Conservation (phyloP, 2,797 vertebrate genomes). For the Gallinago nigripennis region DNA sequence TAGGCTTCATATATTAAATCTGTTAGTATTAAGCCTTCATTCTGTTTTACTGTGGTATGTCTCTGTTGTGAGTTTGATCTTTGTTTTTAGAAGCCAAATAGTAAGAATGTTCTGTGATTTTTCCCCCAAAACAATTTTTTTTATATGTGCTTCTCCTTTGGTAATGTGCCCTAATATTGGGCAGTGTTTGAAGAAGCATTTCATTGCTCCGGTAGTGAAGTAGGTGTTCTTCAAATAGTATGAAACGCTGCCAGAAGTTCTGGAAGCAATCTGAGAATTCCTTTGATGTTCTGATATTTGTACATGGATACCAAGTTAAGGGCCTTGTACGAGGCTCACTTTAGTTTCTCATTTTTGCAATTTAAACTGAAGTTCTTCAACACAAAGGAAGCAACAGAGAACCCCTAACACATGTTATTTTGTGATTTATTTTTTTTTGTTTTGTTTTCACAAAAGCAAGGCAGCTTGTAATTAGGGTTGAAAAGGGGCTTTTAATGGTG, state of each 20-base stretch:
- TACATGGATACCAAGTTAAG: not conserved
- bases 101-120: not conserved
- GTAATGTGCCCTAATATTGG: not conserved
- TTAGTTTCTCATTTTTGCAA: not conserved
- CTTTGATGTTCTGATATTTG: not conserved
- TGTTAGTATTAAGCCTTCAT: not conserved
- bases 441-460: not conserved
- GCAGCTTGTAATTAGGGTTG: conserved; percentile 31
- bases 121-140: not conserved
- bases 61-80: not conserved
- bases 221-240: not conserved
- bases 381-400: not conserved
- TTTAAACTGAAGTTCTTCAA: not conserved
- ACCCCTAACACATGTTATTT: not conserved
- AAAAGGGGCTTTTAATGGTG: conserved; percentile 15
- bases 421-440: not conserved
- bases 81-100: not conserved
- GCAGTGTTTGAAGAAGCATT: not conserved
- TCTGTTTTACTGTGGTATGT: not conserved
- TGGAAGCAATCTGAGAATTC: not conserved
- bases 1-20: not conserved
- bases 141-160: not conserved
- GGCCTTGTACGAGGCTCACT: not conserved
- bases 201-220: not conserved
- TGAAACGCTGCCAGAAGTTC: not conserved